A percentile compares a stretch with the other conserved stretches of the same genome.
These are phyloP conservation scores for Amblyraja radiata DNA, from an alignment of 2,797 vertebrate species.

Conservation along the genomic window DNA sequence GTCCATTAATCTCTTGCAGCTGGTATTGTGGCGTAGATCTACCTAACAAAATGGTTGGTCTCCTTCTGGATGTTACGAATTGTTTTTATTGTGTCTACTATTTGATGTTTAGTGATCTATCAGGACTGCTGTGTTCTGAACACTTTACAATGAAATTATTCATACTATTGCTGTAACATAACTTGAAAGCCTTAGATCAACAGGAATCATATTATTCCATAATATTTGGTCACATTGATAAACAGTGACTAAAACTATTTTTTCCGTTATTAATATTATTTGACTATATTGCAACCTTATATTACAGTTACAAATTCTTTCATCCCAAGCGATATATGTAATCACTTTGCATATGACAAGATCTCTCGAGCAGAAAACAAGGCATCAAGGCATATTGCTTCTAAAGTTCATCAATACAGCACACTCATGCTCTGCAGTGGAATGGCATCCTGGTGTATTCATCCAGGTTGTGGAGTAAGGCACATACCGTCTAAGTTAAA, in stretches of 20 bases:
- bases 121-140: neutral
- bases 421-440: neutral
- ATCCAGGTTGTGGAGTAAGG: neutral
- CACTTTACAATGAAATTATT: neutral
- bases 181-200: neutral
- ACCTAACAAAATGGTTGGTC: neutral
- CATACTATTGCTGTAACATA: neutral
- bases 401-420: neutral
- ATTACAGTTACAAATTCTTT: neutral
- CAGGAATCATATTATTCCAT: neutral
- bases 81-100: neutral
- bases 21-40: too few species aligned
- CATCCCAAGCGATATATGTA: neutral
- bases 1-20: neutral
- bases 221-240: neutral
- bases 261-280: neutral
- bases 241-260: too few species aligned
- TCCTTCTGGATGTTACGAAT: neutral
- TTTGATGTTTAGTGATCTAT: neutral
- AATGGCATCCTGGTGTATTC: neutral
- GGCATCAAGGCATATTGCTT: neutral
- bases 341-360: neutral
- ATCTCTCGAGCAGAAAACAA: neutral
- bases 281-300: neutral
- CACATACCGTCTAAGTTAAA: neutral